These are phyloP conservation scores for Clavelina lepadiformis DNA, from an alignment of 23 tunicate genomes.

Conservation along the genomic window DNA sequence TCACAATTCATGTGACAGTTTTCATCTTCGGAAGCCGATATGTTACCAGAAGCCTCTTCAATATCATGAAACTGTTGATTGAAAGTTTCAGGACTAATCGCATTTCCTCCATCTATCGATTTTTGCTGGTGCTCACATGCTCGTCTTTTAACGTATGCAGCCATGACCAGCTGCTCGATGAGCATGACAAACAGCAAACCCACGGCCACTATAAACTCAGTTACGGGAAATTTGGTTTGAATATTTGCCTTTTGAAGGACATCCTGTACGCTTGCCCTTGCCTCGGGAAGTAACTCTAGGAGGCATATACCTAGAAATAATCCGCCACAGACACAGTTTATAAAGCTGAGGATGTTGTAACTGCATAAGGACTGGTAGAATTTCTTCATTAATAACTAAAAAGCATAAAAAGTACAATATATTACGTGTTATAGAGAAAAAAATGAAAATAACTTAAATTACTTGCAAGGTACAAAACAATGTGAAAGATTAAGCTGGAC, in stretches of 20 bases:
- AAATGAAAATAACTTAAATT: too few species aligned
- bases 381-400: too few species aligned
- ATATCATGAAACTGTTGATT: neutral
- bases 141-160: conserved; percentile 8
- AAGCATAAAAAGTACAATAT: too few species aligned
- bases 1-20: too few species aligned
- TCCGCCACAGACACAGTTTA: conserved; percentile 88
- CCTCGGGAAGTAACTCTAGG: conserved; percentile 66
- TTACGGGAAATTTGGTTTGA: conserved; percentile 39
- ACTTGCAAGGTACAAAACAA: too few species aligned
- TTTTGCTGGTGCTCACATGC: neutral
- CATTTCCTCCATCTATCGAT: neutral
- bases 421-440: too few species aligned
- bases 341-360: conserved; percentile 43
- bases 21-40: neutral
- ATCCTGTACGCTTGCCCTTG: conserved; percentile 26
- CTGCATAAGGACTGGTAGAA: neutral
- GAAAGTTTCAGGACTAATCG: neutral
- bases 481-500: too few species aligned
- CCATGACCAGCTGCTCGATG: conserved; percentile 46
- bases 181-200: conserved; percentile 76
- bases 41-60: neutral
- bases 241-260: conserved; percentile 17
- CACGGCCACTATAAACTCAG: conserved; percentile 51
- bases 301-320: conserved; percentile 71